phyloP scores from a whole-genome alignment of 1,140 invertebrate species.

The Dysdera silvatica region DNA sequence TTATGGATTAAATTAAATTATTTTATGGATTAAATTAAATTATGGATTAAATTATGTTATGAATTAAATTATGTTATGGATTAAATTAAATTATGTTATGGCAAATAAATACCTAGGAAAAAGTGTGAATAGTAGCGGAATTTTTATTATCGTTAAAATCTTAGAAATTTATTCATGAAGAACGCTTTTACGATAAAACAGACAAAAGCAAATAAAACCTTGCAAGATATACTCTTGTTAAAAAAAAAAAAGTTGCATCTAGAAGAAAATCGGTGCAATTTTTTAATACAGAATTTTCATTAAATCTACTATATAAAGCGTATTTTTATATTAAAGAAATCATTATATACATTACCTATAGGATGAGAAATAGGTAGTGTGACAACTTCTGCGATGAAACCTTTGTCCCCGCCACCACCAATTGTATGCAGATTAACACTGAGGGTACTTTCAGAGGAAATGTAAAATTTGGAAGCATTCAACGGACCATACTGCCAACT shows the following conservation, averaged over 20 bases:
- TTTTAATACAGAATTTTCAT: too few species aligned
- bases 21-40: too few species aligned
- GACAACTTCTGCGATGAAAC: slow-evolving; percentile 95
- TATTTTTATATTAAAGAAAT: background rate
- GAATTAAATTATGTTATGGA: too few species aligned
- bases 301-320: background rate
- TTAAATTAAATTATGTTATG: too few species aligned
- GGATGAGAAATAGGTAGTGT: slow-evolving; percentile 73
- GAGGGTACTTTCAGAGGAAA: slow-evolving; percentile 51
- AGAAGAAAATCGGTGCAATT: background rate
- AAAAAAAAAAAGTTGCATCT: background rate
- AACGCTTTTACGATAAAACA: too few species aligned
- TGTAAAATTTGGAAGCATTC: slow-evolving; percentile 21
- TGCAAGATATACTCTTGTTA: background rate
- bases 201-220: background rate
- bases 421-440: slow-evolving; percentile 89
- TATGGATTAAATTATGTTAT: too few species aligned
- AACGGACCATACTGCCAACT: slow-evolving; percentile 14
- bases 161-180: too few species aligned
- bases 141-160: too few species aligned
- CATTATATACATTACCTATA: slow-evolving; percentile 8
- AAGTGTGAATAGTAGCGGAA: too few species aligned
- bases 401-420: slow-evolving; percentile 82
- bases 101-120: too few species aligned
- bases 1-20: too few species aligned